Base-by-base conservation (phyloP, 1,140 invertebrate species). In the Elymnias hypermnestra region DNA sequence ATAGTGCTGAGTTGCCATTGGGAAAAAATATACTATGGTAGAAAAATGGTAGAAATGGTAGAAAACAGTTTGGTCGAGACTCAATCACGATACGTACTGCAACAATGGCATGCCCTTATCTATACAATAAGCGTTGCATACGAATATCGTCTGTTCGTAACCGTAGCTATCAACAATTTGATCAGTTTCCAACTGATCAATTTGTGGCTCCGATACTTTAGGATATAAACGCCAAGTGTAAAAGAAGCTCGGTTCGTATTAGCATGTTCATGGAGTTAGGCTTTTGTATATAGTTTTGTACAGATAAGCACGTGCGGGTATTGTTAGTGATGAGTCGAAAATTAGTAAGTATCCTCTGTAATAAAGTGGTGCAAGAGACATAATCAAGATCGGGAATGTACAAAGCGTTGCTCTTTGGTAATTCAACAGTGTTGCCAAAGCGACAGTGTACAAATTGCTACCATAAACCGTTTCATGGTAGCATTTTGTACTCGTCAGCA, bases 121-220 rank as follows among this genome's bases (percentile, higher is more conserved):
- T 54, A 75, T 81, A 82, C 72, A 85, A 85, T 85, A 85, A 85
- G 82, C 82, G 82, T 85, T 85, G 82, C 82, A 85, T 85, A 85
- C 82, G 72, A 64, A 53, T 57, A 72, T 72, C 77, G 78, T 75
- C 55, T 68, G 28, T 47, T 48, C 57, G 63, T 63, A 73, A 66
- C 65, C 43, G 38, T 48, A 61, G 66, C 73, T 73, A 71, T 57
- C 55, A 53, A 37, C 29, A 57, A 40, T 40, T 14, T 40, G 47
- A 44, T 57, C 58, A 57, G 43, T 31, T 26, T 37, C 21, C 14
- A 37, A 15, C 51, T 51, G 58, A 57, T 44, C 40, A 40, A 45
- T 31, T 38, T 38, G 40, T 48, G 53, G 56, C 56, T 53, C 42
- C 52, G 39, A 55, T 55, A 36, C 29, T 35, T 53, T 42, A 52